Conservation (phyloP, 2,888 invertebrate species). For the Philhelius pedissequus region DNA sequence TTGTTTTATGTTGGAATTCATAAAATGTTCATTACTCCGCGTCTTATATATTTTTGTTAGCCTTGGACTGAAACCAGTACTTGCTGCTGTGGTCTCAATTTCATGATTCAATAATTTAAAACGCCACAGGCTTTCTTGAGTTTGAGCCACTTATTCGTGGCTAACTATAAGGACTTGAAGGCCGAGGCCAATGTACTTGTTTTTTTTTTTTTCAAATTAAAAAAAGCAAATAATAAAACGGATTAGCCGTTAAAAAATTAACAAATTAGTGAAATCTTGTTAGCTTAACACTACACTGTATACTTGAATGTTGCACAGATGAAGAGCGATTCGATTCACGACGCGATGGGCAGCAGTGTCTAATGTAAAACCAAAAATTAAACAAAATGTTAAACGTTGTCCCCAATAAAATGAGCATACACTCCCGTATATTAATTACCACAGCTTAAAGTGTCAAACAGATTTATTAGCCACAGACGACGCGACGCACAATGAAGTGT, state of each 20-base stretch:
- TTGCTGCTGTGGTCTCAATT: conserved; percentile 27
- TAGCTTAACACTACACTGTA: not conserved
- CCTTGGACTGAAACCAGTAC: conserved; percentile 22
- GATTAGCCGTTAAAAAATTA: conserved; percentile 16
- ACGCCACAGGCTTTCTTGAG: not conserved
- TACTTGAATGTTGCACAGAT: conserved; percentile 25
- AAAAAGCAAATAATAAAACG: not conserved
- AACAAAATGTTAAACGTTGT: conserved; percentile 30
- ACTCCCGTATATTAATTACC: not conserved
- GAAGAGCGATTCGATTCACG: conserved; percentile 47
- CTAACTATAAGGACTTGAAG: conserved; percentile 33
- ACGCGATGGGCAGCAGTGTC: not conserved
- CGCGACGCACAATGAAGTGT: not conserved
- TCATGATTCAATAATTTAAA: conserved; percentile 42
- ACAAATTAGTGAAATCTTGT: conserved; percentile 33
- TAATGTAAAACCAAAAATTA: conserved; percentile 46
- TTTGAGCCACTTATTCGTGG: not conserved
- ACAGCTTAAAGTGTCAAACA: not conserved
- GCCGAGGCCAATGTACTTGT: conserved; percentile 43
- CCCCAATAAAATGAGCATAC: conserved; percentile 23
- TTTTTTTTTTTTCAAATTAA: not conserved
- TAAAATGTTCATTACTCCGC: not conserved
- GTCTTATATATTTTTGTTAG: not conserved
- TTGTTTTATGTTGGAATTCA: not conserved
- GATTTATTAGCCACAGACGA: not conserved